A percentile compares a stretch with the other conserved stretches of the same genome.
Conservation (phyloP, 2,113 vertebrate species). For the Saccopteryx leptura region DNA sequence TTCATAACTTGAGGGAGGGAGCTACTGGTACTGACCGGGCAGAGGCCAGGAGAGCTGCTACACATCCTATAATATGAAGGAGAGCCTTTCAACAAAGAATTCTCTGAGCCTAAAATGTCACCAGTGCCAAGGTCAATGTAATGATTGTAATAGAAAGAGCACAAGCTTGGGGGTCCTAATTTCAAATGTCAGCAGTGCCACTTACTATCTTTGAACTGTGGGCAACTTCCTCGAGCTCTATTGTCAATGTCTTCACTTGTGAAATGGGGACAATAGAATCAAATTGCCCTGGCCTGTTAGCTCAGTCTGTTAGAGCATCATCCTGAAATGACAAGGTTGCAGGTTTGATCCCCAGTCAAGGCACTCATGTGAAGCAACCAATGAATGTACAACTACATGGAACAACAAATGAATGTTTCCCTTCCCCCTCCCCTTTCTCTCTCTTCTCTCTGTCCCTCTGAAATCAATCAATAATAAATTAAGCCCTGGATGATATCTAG, state of each 20-base stretch:
- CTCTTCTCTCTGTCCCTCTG: too few relatives aligned
- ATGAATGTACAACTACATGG: too few relatives aligned
- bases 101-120: neutral
- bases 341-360: too few relatives aligned
- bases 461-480: too few relatives aligned
- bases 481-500: too few relatives aligned
- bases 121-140: too few relatives aligned
- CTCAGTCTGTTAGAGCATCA: too few relatives aligned
- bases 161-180: neutral
- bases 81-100: neutral
- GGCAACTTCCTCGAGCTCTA: neutral
- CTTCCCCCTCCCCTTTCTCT: too few relatives aligned
- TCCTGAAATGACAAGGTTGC: too few relatives aligned
- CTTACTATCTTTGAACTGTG: neutral
- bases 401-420: too few relatives aligned
- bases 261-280: neutral
- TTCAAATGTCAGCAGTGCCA: fast-evolving
- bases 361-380: too few relatives aligned
- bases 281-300: neutral
- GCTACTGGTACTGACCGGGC: too few relatives aligned
- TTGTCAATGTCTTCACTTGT: neutral
- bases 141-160: fast-evolving
- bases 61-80: fast-evolving
- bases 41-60: neutral
- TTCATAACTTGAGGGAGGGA: neutral